phyloP scores from a whole-genome alignment of 2,113 vertebrate species.

The Percina caprodes region DNA sequence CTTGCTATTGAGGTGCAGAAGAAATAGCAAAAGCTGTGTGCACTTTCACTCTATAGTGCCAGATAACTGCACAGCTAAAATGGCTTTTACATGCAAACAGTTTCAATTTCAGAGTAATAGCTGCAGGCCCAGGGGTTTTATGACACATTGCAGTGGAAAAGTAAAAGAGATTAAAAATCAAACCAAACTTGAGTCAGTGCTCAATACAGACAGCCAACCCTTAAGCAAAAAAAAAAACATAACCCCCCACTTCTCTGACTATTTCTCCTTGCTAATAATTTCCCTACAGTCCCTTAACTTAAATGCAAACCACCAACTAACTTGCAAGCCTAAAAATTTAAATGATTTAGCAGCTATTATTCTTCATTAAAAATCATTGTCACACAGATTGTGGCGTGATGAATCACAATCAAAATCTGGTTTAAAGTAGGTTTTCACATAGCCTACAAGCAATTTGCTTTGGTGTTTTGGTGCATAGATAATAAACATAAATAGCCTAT shows the following conservation, averaged over 20 bases:
- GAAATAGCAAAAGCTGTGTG: neutral
- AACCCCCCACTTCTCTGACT: neutral
- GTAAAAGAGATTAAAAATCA: neutral
- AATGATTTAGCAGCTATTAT: neutral
- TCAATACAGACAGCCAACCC: neutral
- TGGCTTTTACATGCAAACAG: neutral
- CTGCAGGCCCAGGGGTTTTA: neutral
- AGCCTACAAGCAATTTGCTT: too few species aligned
- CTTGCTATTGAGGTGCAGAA: neutral
- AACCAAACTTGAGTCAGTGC: neutral
- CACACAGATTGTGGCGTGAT: neutral
- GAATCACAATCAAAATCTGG: too few species aligned
- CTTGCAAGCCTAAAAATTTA: neutral
- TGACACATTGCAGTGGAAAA: neutral
- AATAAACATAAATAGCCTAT: too few species aligned
- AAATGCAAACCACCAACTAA: neutral
- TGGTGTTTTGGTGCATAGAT: too few species aligned
- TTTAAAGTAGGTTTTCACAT: too few species aligned
- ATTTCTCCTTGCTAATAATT: neutral
- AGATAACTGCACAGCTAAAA: neutral
- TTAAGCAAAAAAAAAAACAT: neutral
- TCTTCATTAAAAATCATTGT: neutral
- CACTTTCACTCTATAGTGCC: neutral
- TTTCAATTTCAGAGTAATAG: neutral
- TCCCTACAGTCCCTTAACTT: neutral